These are phyloP conservation scores for Cuniculus paca DNA, from an alignment of 2,797 vertebrate species.

Conservation along the genomic window DNA sequence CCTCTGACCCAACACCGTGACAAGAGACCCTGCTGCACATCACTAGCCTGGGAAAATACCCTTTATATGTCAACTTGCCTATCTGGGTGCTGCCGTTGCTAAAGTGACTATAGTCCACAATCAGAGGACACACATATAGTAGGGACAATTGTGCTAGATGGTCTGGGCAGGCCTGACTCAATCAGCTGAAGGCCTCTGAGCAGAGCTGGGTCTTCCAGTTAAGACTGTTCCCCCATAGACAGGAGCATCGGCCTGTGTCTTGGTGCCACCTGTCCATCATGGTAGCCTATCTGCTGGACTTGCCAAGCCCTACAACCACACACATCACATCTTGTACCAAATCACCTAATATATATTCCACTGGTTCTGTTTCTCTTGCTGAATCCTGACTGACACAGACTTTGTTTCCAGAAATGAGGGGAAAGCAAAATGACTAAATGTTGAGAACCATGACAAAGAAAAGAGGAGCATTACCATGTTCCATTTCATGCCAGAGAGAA, in stretches of 20 bases:
- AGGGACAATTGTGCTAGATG: not conserved
- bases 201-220: not conserved
- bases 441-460: not conserved
- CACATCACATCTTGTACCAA: too few relatives aligned
- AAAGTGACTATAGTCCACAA: not conserved
- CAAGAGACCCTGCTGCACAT: not conserved
- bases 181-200: not conserved
- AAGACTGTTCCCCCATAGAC: accelerated
- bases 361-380: not conserved
- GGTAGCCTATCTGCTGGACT: not conserved
- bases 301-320: accelerated
- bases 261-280: too few relatives aligned
- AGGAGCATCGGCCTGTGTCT: accelerated
- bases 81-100: not conserved
- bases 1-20: not conserved
- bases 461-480: accelerated
- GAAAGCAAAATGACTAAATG: not conserved
- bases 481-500: accelerated
- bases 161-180: not conserved
- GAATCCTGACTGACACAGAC: not conserved
- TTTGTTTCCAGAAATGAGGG: not conserved
- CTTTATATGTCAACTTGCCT: not conserved
- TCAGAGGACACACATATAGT: not conserved
- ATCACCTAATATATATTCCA: accelerated
- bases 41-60: not conserved